Evolutionary conservation across 1,140 invertebrate species (phyloP).

Genomic region (Whitmania pigra): DNA sequence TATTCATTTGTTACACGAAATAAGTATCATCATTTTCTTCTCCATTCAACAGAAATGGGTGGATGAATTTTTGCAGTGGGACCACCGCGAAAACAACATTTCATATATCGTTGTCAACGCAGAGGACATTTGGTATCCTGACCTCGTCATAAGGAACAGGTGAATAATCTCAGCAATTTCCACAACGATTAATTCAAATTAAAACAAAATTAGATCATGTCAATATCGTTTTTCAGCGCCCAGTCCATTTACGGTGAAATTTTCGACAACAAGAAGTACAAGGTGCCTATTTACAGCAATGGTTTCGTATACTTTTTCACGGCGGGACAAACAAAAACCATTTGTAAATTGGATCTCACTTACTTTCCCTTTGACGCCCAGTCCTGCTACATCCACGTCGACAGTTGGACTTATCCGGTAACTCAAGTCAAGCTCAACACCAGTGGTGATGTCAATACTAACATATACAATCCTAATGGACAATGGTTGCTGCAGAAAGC

Average conservation of each 20-base stretch:
- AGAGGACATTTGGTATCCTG: conserved; percentile 7
- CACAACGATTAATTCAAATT: not conserved
- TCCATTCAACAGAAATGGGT: not conserved
- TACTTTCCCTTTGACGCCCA: conserved; percentile 32
- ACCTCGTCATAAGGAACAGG: conserved; percentile 6
- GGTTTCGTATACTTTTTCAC: conserved; percentile 34
- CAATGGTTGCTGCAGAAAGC: conserved; percentile 32
- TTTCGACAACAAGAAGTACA: conserved; percentile 32
- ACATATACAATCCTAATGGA: conserved; percentile 33
- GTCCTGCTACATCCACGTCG: conserved; percentile 37
- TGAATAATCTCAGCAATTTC: not conserved
- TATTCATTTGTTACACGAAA: not conserved
- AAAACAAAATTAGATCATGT: not conserved
- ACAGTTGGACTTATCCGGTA: conserved; percentile 42
- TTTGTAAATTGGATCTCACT: conserved; percentile 26
- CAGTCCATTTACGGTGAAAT: conserved; percentile 31
- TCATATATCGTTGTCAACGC: conserved; percentile 4
- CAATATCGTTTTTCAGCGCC: conserved; percentile 26
- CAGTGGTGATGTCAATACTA: not conserved
- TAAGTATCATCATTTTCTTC: not conserved
- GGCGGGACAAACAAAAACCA: conserved; percentile 32
- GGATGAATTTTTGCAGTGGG: conserved; percentile 3
- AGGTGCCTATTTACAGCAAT: conserved; percentile 30
- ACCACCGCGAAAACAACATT: not conserved
- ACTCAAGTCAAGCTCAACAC: conserved; percentile 22